These are phyloP conservation scores for Drosophila triauraria DNA, from an alignment of 1,140 invertebrate genomes.

Conservation along the genomic window DNA sequence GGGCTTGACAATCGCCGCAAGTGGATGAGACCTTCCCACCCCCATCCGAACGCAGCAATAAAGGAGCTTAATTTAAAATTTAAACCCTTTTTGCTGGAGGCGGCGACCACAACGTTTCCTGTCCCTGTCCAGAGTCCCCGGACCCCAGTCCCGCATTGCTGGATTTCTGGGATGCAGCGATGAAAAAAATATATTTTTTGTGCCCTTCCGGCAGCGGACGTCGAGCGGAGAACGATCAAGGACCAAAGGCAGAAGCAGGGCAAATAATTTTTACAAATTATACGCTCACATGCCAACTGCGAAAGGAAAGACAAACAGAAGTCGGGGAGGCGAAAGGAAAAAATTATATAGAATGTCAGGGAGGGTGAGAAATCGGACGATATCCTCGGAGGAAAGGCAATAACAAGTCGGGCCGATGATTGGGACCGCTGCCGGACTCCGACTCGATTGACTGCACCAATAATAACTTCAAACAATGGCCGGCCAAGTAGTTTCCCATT, in stretches of 20 bases:
- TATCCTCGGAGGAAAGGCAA: slow-evolving; percentile 68
- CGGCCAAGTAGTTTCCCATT: slow-evolving; percentile 45
- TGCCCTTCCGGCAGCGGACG: slow-evolving; percentile 44
- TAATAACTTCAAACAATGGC: slow-evolving; percentile 80
- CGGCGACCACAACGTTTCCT: slow-evolving; percentile 73
- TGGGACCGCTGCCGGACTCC: slow-evolving; percentile 65
- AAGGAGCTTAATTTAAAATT: slow-evolving; percentile 74
- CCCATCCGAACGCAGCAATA: slow-evolving; percentile 37
- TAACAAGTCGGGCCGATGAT: slow-evolving; percentile 66
- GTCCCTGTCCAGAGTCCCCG: slow-evolving; percentile 43
- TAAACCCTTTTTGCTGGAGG: slow-evolving; percentile 78
- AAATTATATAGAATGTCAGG: slow-evolving; percentile 44
- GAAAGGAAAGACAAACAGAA: slow-evolving; percentile 66
- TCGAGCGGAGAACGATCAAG: slow-evolving; percentile 20
- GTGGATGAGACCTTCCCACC: not conserved
- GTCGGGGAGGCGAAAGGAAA: slow-evolving; percentile 20
- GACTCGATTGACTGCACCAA: slow-evolving; percentile 66
- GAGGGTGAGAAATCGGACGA: slow-evolving; percentile 44
- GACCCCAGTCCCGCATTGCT: slow-evolving; percentile 17
- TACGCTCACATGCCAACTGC: slow-evolving; percentile 79
- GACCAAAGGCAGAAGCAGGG: slow-evolving; percentile 38
- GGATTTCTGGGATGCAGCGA: slow-evolving; percentile 53
- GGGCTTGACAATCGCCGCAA: slow-evolving; percentile 42
- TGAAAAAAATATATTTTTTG: slow-evolving; percentile 69
- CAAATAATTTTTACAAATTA: slow-evolving; percentile 83